phyloP scores from a whole-genome alignment of 1,140 invertebrate species.

The Drosophila serrata region DNA sequence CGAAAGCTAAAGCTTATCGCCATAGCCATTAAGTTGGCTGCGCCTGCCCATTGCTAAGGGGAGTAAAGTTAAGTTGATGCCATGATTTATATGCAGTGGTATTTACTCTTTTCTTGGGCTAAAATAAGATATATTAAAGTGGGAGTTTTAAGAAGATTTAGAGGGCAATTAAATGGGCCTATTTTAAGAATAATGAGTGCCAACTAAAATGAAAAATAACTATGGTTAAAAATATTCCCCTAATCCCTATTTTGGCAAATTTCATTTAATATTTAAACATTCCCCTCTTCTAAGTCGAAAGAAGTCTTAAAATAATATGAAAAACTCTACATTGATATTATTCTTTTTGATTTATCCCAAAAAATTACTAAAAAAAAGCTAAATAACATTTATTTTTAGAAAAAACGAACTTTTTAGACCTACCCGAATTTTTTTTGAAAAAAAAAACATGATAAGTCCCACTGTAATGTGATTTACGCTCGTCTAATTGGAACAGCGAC shows the following conservation, averaged over 20 bases:
- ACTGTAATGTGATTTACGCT: not conserved
- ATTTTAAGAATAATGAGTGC: not conserved
- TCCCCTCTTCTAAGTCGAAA: not conserved
- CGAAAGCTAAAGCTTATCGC: slow-evolving; percentile 7
- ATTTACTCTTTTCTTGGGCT: not conserved
- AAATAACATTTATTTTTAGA: not conserved
- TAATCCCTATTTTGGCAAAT: not conserved
- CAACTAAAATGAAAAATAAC: not conserved
- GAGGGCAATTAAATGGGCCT: not conserved
- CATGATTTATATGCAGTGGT: slow-evolving; percentile 18
- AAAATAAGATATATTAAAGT: not conserved
- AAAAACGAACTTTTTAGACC: not conserved
- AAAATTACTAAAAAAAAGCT: not conserved
- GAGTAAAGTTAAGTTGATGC: slow-evolving; percentile 5
- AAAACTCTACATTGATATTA: rapidly evolving
- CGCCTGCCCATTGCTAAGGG: not conserved
- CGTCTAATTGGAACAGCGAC: slow-evolving; percentile 7
- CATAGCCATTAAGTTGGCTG: not conserved
- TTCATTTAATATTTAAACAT: not conserved
- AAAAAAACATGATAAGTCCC: not conserved
- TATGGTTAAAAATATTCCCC: not conserved
- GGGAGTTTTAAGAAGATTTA: not conserved
- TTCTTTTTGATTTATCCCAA: not conserved
- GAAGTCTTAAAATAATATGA: not conserved
- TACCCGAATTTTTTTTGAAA: rapidly evolving